Percentiles rank a stretch among this genome's conserved stretches.
These are phyloP conservation scores for Torymus tubicola DNA, from an alignment of 2,888 invertebrate genomes.

Conservation along the genomic window DNA sequence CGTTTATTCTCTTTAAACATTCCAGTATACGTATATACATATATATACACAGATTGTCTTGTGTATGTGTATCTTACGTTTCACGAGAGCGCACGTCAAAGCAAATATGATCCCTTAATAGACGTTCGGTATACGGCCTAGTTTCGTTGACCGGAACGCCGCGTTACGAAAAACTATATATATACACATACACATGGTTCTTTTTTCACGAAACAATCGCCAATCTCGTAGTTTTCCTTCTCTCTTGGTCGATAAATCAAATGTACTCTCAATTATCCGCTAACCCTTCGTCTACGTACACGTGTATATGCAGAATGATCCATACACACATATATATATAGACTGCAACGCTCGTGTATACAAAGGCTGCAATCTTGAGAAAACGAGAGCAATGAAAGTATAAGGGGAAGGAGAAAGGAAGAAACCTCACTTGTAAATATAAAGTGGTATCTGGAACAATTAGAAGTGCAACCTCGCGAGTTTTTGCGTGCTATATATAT, in stretches of 20 bases:
- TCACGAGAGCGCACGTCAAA: too few relatives aligned
- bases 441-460: constrained; percentile 20
- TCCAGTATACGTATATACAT: too few relatives aligned
- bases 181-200: background rate
- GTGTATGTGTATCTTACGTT: too few relatives aligned
- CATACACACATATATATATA: too few relatives aligned
- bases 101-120: background rate
- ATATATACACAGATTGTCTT: too few relatives aligned
- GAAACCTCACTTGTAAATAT: background rate
- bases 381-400: constrained; percentile 20
- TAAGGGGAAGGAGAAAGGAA: background rate
- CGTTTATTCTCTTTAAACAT: too few relatives aligned
- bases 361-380: constrained; percentile 45
- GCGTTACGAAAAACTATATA: background rate
- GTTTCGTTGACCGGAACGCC: constrained; percentile 11
- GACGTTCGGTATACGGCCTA: background rate
- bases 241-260: constrained; percentile 38
- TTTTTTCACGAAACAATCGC: constrained; percentile 31
- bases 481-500: background rate
- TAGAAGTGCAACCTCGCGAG: background rate
- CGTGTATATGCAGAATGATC: background rate
- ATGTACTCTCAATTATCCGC: background rate
- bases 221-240: background rate
- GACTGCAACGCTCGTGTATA: background rate
- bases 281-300: background rate